A percentile compares a stretch with the other conserved stretches of the same genome.
These are phyloP conservation scores for Macrosteles quadrilineatus DNA, from an alignment of 1,140 invertebrate species.

Conservation along the genomic window DNA sequence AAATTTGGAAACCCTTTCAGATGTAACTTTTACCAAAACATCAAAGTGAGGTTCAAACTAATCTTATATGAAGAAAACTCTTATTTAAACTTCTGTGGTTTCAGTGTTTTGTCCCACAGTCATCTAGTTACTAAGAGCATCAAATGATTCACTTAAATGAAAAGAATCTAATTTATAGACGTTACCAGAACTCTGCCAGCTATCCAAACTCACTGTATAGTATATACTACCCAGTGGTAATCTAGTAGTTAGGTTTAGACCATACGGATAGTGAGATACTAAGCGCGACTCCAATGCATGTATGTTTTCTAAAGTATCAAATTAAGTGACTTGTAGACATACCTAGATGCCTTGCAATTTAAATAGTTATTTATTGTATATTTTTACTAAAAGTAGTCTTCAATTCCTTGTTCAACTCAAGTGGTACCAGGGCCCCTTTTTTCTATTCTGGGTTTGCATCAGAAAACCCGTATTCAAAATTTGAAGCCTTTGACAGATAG, in stretches of 20 bases:
- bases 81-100: too few species aligned
- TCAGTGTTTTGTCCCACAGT: too few species aligned
- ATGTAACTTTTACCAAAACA: too few species aligned
- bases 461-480: background rate
- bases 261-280: background rate
- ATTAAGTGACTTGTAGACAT: constrained; percentile 29
- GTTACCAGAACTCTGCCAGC: background rate
- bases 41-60: too few species aligned
- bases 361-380: background rate
- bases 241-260: background rate
- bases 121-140: too few species aligned
- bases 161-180: background rate
- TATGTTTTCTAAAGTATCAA: constrained; percentile 24
- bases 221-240: background rate
- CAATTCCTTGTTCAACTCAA: background rate
- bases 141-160: background rate
- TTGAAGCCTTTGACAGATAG: background rate
- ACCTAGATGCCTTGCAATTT: constrained; percentile 28
- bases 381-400: background rate
- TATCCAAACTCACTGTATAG: background rate
- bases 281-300: background rate
- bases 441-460: background rate
- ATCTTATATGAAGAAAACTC: too few species aligned
- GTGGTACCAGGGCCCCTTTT: background rate
- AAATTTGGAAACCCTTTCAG: too few species aligned